Evolutionary conservation across 2,113 vertebrate species (phyloP).

Genomic region (Tragelaphus scriptus): DNA sequence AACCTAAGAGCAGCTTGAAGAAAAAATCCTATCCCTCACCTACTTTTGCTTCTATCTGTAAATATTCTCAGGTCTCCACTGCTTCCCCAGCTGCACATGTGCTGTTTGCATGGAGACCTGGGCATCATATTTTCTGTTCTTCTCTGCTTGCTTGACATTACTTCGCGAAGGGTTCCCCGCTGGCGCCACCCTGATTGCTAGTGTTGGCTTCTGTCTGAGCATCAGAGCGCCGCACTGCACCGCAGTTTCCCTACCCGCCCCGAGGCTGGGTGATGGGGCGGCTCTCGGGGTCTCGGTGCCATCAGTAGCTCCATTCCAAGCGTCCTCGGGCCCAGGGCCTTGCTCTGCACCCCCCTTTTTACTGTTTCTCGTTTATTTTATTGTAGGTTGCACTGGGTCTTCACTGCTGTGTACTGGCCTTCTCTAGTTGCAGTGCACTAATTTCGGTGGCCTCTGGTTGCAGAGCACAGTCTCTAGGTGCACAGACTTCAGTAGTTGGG

Average conservation of each 20-base stretch:
- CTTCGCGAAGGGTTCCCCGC: accelerated
- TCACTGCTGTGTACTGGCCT: neutral
- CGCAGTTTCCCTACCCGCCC: neutral
- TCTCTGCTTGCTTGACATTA: neutral
- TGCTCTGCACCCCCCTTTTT: neutral
- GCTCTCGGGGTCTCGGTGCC: neutral
- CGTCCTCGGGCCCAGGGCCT: neutral
- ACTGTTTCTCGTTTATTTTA: neutral
- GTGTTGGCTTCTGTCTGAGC: neutral
- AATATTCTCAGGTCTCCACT: neutral
- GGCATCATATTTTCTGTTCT: neutral
- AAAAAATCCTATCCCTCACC: neutral
- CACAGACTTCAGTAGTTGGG: neutral
- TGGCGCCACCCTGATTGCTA: neutral
- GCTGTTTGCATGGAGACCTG: neutral
- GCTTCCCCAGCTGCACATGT: too few species aligned
- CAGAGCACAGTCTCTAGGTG: neutral
- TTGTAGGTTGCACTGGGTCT: neutral
- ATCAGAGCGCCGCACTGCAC: accelerated
- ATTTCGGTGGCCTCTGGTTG: neutral
- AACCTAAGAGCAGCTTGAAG: neutral
- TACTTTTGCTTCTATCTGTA: accelerated
- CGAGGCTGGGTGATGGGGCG: accelerated
- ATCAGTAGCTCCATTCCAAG: accelerated
- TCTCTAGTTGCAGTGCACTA: neutral